phyloP scores from a whole-genome alignment of 2,797 vertebrate species.

The Glossophaga mutica region DNA sequence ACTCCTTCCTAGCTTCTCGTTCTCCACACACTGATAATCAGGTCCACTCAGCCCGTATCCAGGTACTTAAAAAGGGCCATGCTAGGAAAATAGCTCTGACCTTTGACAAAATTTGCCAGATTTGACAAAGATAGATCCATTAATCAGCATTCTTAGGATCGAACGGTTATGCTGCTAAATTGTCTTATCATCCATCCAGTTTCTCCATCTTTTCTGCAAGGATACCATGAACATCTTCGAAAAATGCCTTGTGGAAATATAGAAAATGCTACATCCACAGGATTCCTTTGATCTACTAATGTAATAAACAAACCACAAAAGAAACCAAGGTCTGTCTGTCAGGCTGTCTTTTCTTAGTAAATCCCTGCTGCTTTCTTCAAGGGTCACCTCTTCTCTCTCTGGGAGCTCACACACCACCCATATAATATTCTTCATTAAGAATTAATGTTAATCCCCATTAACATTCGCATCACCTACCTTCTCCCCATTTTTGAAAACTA shows the following conservation, averaged over 20 bases:
- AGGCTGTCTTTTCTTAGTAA: slow-evolving; percentile 16
- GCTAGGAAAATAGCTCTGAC: slow-evolving; percentile 26
- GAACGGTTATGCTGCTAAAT: neutral
- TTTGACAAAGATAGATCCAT: slow-evolving; percentile 33
- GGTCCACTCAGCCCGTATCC: neutral
- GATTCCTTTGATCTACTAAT: slow-evolving; percentile 30
- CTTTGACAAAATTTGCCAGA: slow-evolving; percentile 19
- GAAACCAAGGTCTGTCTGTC: neutral
- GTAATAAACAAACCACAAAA: slow-evolving; percentile 31
- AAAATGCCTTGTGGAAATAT: slow-evolving; percentile 45
- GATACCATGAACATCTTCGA: slow-evolving; percentile 28
- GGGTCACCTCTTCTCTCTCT: neutral
- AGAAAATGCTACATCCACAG: neutral
- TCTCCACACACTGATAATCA: neutral
- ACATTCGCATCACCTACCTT: slow-evolving; percentile 1
- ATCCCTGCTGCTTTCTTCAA: slow-evolving; percentile 18
- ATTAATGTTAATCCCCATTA: neutral
- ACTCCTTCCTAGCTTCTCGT: neutral
- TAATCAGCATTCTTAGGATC: slow-evolving; percentile 20
- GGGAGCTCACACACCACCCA: neutral
- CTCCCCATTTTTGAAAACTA: slow-evolving; percentile 47
- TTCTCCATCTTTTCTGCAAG: slow-evolving; percentile 3
- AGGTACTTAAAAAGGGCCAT: slow-evolving; percentile 38
- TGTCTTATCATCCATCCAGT: neutral
- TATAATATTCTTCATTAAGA: slow-evolving; percentile 3